These are phyloP conservation scores for Lepilemur septentrionalis DNA, from an alignment of 2,797 vertebrate genomes.

Conservation along the genomic window DNA sequence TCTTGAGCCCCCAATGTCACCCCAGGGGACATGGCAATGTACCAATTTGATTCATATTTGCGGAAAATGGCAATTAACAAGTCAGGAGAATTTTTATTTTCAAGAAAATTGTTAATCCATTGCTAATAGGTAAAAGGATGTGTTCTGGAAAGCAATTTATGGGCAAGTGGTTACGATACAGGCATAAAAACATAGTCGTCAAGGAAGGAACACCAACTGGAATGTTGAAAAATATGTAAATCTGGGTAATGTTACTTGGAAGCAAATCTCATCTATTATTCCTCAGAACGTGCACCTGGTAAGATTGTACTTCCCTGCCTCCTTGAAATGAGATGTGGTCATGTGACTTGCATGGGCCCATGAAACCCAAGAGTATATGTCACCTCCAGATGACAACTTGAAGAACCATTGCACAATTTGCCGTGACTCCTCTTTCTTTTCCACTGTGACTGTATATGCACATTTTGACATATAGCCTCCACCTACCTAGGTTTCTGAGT, in stretches of 20 bases:
- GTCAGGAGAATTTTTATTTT: constrained; percentile 39
- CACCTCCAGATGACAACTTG: neutral
- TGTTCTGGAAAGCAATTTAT: neutral
- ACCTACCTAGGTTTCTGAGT: neutral
- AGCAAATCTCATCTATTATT: neutral
- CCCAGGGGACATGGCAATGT: neutral
- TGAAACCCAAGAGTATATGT: neutral
- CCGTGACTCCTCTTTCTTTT: neutral
- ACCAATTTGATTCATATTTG: constrained; percentile 35
- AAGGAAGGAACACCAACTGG: neutral
- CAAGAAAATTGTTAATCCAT: constrained; percentile 33
- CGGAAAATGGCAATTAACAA: constrained; percentile 43
- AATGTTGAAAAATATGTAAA: neutral
- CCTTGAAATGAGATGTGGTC: neutral
- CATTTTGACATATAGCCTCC: neutral
- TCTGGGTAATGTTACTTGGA: neutral
- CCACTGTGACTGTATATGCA: neutral
- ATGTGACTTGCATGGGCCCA: neutral
- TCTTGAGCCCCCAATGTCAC: neutral
- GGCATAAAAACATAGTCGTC: neutral
- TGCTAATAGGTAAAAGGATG: neutral
- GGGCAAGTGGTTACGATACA: neutral
- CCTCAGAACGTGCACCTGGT: neutral
- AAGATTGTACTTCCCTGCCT: neutral
- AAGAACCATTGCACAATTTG: neutral